Evolutionary conservation across 2,113 vertebrate genomes (phyloP).

Genomic region (Centrocercus urophasianus): DNA sequence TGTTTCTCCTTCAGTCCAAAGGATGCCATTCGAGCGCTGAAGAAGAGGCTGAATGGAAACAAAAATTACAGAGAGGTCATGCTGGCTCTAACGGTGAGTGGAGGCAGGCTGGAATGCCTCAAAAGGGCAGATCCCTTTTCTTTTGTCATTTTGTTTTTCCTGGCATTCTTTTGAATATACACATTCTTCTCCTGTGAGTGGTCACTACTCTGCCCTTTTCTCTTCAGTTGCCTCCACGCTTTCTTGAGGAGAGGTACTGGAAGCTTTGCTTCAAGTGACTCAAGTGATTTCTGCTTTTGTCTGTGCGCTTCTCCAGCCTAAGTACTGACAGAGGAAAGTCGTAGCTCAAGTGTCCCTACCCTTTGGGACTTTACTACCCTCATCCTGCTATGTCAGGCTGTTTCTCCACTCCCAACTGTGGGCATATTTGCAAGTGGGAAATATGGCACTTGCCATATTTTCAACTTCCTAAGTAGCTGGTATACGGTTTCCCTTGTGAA

Average conservation of each 20-base stretch:
- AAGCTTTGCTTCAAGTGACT: constrained; percentile 17
- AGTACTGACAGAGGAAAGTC: neutral
- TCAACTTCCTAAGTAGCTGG: constrained; percentile 46
- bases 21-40: constrained; percentile 95
- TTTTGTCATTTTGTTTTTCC: constrained; percentile 31
- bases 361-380: neutral
- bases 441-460: constrained; percentile 46
- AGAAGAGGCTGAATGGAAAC: constrained; percentile 96
- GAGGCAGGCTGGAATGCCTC: constrained; percentile 9
- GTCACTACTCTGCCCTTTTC: constrained; percentile 40
- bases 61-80: constrained; percentile 98
- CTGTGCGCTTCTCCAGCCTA: neutral
- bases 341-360: neutral
- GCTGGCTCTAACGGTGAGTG: constrained; percentile 94
- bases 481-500: constrained; percentile 45
- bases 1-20: constrained; percentile 86
- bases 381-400: neutral
- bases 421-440: neutral
- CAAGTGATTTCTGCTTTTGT: constrained; percentile 9
- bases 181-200: constrained; percentile 21
- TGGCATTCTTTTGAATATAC: constrained; percentile 11
- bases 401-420: constrained; percentile 4
- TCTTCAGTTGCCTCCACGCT: constrained; percentile 16
- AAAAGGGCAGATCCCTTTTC: constrained; percentile 23
- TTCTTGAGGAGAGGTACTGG: constrained; percentile 30